Evolutionary conservation across 2,888 invertebrate species (phyloP), one percentile per base, ranked within the genome.

Genomic region (Habroteleia sp.): DNA sequence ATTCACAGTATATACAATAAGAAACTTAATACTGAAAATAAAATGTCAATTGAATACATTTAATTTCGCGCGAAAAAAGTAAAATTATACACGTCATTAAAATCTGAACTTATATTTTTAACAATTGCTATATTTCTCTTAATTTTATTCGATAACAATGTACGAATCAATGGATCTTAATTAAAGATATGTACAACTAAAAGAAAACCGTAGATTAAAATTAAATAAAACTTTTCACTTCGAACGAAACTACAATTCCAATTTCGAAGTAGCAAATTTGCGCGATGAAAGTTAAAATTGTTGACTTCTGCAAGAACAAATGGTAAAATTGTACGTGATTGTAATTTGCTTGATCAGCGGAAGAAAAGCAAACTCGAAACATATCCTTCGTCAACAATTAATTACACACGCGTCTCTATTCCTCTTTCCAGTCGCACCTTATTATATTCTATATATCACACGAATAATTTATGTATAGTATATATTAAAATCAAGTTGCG

Each of bases 1-100:
- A 60, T 52, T 69, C 35, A 52, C 69, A 58, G 14, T 69, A 69
- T 60, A n/a, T 69, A 69, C 60, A 69, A 37, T n/a, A 20, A 5
- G 10, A 16, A 16, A 6, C 29, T 44, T 69, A 69, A 69, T 69
- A 69, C 69, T 69, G 69, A 50, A 66, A 46, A 10, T 31, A 17
- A 52, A 65, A 65, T 17, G 13, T 60, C 37, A 37, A 39, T 42
- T 13, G n/a, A 8, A 42, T 25, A 7, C 1, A 25, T 6, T 25
- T 1, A 25, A 25, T 25, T 25, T 25, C 7, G 25, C 3, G 7
- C 7, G 7, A 25, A 7, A 7, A 25, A 6, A 25, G 25, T 7
- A 6, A 7, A 25, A 25, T 25, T 25, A 5, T 25, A 25, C 25
- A 7, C 25, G 4, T 3, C 20, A 4, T 20, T 60, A 60, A 60